phyloP scores from a whole-genome alignment of 35 echinoderm and acorn worm genomes.

The Strongylocentrotus purpuratus region DNA sequence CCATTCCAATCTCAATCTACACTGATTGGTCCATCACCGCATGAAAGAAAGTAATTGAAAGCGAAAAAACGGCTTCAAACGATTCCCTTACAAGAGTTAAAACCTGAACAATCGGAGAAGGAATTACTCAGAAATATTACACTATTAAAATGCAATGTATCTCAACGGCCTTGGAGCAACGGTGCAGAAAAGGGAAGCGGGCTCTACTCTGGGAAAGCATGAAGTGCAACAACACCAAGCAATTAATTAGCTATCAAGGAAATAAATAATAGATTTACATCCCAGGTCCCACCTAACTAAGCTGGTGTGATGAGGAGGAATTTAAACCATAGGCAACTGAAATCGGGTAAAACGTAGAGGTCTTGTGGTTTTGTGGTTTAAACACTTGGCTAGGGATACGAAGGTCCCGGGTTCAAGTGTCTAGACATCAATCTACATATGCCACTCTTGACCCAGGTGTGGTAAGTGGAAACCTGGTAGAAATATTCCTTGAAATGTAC shows the following conservation, averaged over 20 bases:
- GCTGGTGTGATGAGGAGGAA: not conserved
- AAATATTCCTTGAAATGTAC: too few relatives aligned
- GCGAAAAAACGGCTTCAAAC: not conserved
- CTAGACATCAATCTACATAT: not conserved
- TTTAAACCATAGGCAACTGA: too few relatives aligned
- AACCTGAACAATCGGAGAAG: not conserved
- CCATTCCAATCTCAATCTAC: not conserved
- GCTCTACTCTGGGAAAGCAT: not conserved
- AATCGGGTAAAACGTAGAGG: not conserved
- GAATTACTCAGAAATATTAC: constrained; percentile 3
- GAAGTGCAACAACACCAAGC: not conserved
- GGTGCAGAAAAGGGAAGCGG: not conserved
- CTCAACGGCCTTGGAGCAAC: not conserved
- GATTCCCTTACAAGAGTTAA: not conserved
- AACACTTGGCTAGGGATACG: not conserved
- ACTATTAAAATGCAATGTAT: constrained; percentile 7
- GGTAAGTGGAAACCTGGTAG: too few relatives aligned
- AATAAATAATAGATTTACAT: not conserved
- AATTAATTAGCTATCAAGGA: constrained; percentile 14
- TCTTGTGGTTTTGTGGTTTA: not conserved
- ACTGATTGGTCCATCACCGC: not conserved
- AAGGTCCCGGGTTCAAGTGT: not conserved
- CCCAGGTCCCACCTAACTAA: not conserved
- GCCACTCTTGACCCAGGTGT: not conserved
- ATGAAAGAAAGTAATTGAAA: constrained; percentile 14